Evolutionary conservation across 2,888 invertebrate species (phyloP), one percentile per base, ranked within the genome.

Genomic region (Oegoconia quadripuncta): DNA sequence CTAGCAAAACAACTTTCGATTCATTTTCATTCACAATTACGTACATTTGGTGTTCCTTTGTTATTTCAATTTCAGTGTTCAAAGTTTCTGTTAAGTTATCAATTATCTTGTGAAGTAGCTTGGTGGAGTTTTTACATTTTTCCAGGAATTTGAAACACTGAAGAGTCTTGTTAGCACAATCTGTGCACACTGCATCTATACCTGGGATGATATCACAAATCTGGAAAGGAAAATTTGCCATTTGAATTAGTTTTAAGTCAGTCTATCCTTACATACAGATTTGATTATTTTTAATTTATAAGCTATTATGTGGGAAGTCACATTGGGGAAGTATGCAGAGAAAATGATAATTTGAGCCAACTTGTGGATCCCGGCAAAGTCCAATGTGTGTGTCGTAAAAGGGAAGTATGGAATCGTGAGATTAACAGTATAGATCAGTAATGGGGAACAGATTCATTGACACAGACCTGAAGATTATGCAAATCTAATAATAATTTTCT

Each of bases 141-240:
- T 72, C 44, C 4, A 81, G 46, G 34, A 86, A 80, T 34, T 55
- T 66, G 1, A 55, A 25, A 2, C 62, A 56, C 33, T 70, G 56
- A 1, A 78, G 34, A 9, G 64, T 55, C 48, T 63, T 66, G 9
- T 74, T 59, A 0, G 68, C 64, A 47, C 86, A 86, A 17, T 62
- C 50, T 15, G 61, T 56, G 42, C 86, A 86, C 1, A 81, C 65
- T 22, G 73, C 76, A 48, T 84, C 76, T 25, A 83, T 49, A 0
- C 82, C 82, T 15, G 69, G 55, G 17, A 82, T 62, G 40, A 73
- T 69, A 44, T 74, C 64, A 23, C 48, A 53, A 17, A 73, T 46
- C 86, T 86, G 65, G n/a, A 76, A 78, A 30, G 20, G 20, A 20
- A 20, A 20, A n/a, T n/a, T n/a, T n/a, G n/a, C n/a, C n/a, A n/a